Evolutionary conservation across 2,797 vertebrate species (phyloP), one percentile per base, ranked within the genome.

Genomic region (Eidolon dupreanum): DNA sequence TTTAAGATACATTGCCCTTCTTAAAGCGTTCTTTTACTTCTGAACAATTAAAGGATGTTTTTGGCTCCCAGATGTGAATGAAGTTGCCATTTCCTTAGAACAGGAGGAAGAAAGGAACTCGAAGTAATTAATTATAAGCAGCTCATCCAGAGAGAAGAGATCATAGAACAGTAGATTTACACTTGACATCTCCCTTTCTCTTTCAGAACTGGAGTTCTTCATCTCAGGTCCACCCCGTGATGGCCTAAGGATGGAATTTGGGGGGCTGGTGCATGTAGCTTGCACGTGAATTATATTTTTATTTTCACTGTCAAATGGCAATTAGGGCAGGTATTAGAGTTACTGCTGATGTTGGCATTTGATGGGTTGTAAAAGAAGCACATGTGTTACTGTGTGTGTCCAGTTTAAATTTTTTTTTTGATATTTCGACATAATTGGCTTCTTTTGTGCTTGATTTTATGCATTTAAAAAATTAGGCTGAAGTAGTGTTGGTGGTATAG

Each of bases 1-100:
- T 74, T 82, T 61, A 55, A 79, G 63, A 17, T n/a, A 46, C 15
- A n/a, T 26, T 83, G 43, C 55, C 38, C 33, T 83, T 90, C 51
- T 38, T 77, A 53, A 89, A 87, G 91, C n/a, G 49, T 63, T 59
- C n/a, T 86, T 92, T 83, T 89, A n/a, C 26, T 86, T 36, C 28
- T 36, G 49, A 75, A 96, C 74, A 89, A 87, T 79, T 82, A 68
- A 92, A 95, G 46, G 70, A 43, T 87, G 71, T n/a, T 88, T 95
- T 95, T 91, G 71, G 46, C 74, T 90, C 36, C 22, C 53, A 41
- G 59, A 88, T 16, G 9, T 46, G 33, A 84, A 38, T 71, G 41
- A 84, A 90, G 63, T 93, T 83, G 78, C 31, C 71, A 20, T 90
- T 95, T 95, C 55, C 63, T 82, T 68, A 84, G 43, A 88, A 66